phyloP scores from a whole-genome alignment of 2,113 vertebrate species.

The Budorcas taxicolor region DNA sequence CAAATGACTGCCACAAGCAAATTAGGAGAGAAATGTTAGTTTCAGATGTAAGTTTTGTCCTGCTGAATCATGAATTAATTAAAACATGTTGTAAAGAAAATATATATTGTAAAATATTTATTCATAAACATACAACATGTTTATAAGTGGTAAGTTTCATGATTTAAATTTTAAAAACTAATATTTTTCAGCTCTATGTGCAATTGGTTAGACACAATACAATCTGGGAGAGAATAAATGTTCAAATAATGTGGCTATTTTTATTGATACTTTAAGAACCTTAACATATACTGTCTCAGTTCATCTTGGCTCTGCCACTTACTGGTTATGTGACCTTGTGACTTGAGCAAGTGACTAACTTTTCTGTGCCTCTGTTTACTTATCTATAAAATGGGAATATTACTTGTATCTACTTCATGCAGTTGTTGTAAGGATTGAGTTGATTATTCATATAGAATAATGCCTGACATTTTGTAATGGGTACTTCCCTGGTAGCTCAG shows the following conservation, averaged over 20 bases:
- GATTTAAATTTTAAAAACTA: background rate
- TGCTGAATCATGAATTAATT: background rate
- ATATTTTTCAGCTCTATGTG: background rate
- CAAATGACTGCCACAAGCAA: conserved; percentile 53
- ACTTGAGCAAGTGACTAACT: background rate
- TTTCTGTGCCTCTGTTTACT: background rate
- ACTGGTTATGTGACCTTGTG: background rate
- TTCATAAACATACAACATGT: background rate
- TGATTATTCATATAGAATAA: background rate
- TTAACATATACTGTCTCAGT: background rate
- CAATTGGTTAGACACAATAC: background rate
- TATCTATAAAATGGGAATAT: background rate
- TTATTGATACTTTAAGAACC: background rate
- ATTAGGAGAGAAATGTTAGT: conserved; percentile 63
- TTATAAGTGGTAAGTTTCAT: background rate
- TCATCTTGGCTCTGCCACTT: background rate
- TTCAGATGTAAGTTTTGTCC: conserved; percentile 13
- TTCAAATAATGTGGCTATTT: background rate
- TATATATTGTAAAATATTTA: background rate
- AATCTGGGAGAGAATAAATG: background rate
- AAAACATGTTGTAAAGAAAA: conserved; percentile 3
- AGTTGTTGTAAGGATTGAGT: background rate
- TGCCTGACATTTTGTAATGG: background rate
- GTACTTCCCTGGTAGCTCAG: too few species aligned
- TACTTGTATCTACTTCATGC: background rate